Base-by-base conservation (phyloP, 2,888 invertebrate species). In the Ochlodes sylvanus region DNA sequence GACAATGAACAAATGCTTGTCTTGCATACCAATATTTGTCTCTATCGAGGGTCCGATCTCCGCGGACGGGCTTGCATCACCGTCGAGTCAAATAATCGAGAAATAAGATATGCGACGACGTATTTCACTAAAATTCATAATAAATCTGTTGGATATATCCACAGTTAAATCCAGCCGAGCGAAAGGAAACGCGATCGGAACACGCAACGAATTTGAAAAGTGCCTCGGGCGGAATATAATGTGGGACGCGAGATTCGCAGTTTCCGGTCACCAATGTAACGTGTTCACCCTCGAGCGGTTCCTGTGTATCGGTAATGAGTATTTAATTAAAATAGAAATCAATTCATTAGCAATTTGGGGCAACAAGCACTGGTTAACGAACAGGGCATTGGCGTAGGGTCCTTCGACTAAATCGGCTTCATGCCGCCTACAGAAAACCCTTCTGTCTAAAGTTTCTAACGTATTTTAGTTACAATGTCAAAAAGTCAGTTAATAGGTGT, bases 221-320 rank as follows among this genome's bases (percentile, higher is more conserved):
- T 44, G 67, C 67, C 67, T 10, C 27, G 4, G 67, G 67, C 67
- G n/a, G 32, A 9, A 44, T 52, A 47, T 61, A 55, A 67, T 61
- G 67, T 67, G 55, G 67, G 67, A 61, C 67, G 55, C 34, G 50
- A 55, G 67, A 67, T 67, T 61, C 67, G 67, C 67, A 60, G 61
- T 67, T 67, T 67, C 67, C 67, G 67, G 67, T 67, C 67, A 67
- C 67, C 67, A 55, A 61, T 67, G 44, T 67, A 61, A 61, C 61
- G 27, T 55, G 66, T 44, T 61, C 27, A 54, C 55, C 54, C 60
- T 44, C 54, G 55, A 61, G 66, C 66, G 34, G 42, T 61, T 55
- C 54, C 66, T 67, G 60, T 44, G 54, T 50, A n/a, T 42, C 42
- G 5, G 66, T 61, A 55, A 67, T 61, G 32, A 44, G 66, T 42